A percentile compares a stretch with the other conserved stretches of the same genome.
Evolutionary conservation across 1,140 invertebrate species (phyloP).

Genomic region (Drosophila jambulina): DNA sequence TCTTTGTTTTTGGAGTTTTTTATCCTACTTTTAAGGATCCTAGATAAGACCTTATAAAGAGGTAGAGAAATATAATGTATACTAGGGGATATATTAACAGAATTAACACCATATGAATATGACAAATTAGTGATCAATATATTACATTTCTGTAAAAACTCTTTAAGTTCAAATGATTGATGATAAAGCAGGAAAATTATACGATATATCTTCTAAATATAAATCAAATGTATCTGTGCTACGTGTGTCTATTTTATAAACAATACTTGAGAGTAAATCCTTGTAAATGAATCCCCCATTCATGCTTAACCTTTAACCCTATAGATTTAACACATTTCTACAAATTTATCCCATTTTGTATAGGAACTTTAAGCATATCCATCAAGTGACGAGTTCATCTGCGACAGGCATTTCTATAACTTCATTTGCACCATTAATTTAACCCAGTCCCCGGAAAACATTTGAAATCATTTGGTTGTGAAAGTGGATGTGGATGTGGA

Average conservation of each 20-base stretch:
- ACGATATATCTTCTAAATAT: background rate
- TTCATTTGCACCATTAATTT: slow-evolving; percentile 44
- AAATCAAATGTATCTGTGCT: background rate
- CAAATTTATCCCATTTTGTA: background rate
- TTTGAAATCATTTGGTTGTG: slow-evolving; percentile 33
- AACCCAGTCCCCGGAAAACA: slow-evolving; percentile 8
- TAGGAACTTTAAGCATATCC: background rate
- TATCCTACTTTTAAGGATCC: background rate
- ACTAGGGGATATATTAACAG: background rate
- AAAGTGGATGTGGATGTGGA: slow-evolving; percentile 9
- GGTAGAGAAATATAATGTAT: background rate
- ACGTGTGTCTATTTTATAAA: background rate
- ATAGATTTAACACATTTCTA: background rate
- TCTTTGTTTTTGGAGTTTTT: background rate
- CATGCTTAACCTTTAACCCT: too few relatives aligned
- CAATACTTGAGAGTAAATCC: too few relatives aligned
- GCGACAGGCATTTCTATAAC: slow-evolving; percentile 17
- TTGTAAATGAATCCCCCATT: background rate
- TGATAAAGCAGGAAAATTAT: background rate
- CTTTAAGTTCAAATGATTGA: too few relatives aligned
- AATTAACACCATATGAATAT: background rate
- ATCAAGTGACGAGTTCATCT: slow-evolving; percentile 14
- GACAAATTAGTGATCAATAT: background rate
- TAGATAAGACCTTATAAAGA: background rate
- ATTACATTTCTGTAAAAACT: background rate